A percentile compares a stretch with the other conserved stretches of the same genome.
phyloP scores from a whole-genome alignment of 2,888 invertebrate genomes.

The Thumatha senex region DNA sequence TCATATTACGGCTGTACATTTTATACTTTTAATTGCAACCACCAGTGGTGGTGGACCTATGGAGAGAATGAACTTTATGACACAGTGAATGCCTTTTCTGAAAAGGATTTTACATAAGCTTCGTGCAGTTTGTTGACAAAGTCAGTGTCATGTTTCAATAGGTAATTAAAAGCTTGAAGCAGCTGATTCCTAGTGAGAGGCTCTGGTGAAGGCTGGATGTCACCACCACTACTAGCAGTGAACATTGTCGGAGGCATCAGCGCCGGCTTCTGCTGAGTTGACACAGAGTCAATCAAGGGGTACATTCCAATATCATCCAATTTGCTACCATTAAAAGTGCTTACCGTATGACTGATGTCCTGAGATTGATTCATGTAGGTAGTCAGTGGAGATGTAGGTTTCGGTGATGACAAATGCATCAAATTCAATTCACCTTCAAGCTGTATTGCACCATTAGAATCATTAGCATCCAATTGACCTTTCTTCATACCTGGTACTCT shows the following conservation, averaged over 20 bases:
- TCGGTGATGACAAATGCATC: slow-evolving; percentile 81
- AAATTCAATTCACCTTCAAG: slow-evolving; percentile 81
- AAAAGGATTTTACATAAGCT: slow-evolving; percentile 94
- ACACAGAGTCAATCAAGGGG: slow-evolving; percentile 59
- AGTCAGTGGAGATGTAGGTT: slow-evolving; percentile 81
- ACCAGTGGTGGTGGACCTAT: slow-evolving; percentile 52
- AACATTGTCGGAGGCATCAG: slow-evolving; percentile 95
- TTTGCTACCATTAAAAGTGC: slow-evolving; percentile 63
- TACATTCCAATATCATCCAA: slow-evolving; percentile 61
- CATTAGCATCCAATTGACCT: slow-evolving; percentile 53
- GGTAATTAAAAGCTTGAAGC: slow-evolving; percentile 93
- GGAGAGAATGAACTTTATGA: slow-evolving; percentile 67
- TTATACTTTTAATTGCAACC: slow-evolving; percentile 42
- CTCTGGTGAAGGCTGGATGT: slow-evolving; percentile 80
- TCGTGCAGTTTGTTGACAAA: slow-evolving; percentile 96
- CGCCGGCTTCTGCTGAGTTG: slow-evolving; percentile 86
- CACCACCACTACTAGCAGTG: slow-evolving; percentile 82
- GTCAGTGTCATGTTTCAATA: slow-evolving; percentile 93
- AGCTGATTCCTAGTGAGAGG: slow-evolving; percentile 94
- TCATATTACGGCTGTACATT: slow-evolving; percentile 79
- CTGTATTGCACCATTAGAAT: slow-evolving; percentile 67
- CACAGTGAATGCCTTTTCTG: slow-evolving; percentile 84
- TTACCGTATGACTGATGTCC: slow-evolving; percentile 63
- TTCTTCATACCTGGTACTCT: slow-evolving; percentile 66
- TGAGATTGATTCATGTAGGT: slow-evolving; percentile 80